Evolutionary conservation across 2,888 invertebrate species (phyloP), one percentile per base, ranked within the genome.

Genomic region (Euclidia mi): DNA sequence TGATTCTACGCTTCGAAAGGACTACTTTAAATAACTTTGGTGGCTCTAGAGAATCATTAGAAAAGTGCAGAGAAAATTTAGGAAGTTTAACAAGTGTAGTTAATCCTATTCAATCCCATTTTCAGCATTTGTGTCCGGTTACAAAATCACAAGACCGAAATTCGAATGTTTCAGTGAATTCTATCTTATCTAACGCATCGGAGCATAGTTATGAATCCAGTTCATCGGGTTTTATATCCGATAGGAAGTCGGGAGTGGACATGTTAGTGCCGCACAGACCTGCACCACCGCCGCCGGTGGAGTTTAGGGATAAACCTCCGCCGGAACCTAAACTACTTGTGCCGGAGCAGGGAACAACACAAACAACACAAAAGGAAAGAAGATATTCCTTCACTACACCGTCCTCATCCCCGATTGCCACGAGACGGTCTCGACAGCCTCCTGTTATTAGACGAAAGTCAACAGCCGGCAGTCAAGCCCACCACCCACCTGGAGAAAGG

Each of bases 91-190:
- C 89, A 45, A 91, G 90, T 87, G 85, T 92, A 66, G 85, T 89
- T 66, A 93, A 89, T 76, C 92, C 94, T 10, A 72, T 93, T 57
- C 90, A 91, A 61, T 75, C 79, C 7, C 89, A 94, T 79, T 90
- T 89, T 61, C 90, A 91, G 65, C 89, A 89, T 75, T 81, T 92
- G 61, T 83, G 71, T 47, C 92, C 94, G 78, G 88, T 86, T 72
- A 82, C 82, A 45, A 88, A 78, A 79, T 83, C 90, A 65, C 91
- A 89, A 79, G 91, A 93, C 66, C 88, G 94, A 65, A 89, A 92
- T 81, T 94, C 94, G 11, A 92, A 90, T 66, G 86, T 93, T 58
- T 95, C 94, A 64, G 93, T 95, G 75, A 95, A 95, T 85, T 95
- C 94, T 1, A 89, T 93, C 74, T 79, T 94, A 70, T 94, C 94